Percentiles rank a stretch among this genome's conserved stretches.
Evolutionary conservation across 2,113 vertebrate species (phyloP).

Genomic region (Carassius gibelio): DNA sequence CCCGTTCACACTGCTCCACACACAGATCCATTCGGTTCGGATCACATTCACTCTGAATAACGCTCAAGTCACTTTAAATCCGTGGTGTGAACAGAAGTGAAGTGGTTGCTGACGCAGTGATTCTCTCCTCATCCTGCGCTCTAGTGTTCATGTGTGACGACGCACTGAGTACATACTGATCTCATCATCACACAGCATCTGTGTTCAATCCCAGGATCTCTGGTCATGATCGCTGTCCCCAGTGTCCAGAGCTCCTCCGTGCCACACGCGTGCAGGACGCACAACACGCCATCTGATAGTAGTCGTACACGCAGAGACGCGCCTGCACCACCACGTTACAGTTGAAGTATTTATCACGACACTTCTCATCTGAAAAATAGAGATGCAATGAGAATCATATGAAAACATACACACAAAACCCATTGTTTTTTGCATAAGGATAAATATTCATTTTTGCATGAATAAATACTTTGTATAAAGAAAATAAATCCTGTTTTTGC

Average conservation of each 20-base stretch:
- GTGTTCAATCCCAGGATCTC: background rate
- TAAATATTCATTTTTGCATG: no score
- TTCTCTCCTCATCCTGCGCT: no score
- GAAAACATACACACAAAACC: background rate
- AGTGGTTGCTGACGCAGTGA: no score
- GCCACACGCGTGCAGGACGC: conserved; percentile 84
- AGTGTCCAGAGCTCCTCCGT: conserved; percentile 73
- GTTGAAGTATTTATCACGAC: conserved; percentile 93
- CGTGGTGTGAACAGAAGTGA: background rate
- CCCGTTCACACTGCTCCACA: background rate
- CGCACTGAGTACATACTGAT: no score
- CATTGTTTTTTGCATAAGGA: no score
- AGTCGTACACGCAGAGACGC: conserved; percentile 92
- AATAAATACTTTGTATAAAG: background rate
- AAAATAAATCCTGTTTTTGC: background rate
- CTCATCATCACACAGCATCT: no score
- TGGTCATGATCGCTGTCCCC: conserved; percentile 55
- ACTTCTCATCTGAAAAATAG: conserved; percentile 85
- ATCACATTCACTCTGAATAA: background rate
- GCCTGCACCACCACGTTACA: conserved; percentile 98
- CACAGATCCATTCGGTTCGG: background rate
- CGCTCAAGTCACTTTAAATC: background rate
- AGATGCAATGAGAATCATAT: background rate
- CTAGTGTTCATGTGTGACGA: no score
- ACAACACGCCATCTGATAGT: conserved; percentile 91